Conservation (phyloP, 2,888 invertebrate genomes). For the Chironomus riparius region DNA sequence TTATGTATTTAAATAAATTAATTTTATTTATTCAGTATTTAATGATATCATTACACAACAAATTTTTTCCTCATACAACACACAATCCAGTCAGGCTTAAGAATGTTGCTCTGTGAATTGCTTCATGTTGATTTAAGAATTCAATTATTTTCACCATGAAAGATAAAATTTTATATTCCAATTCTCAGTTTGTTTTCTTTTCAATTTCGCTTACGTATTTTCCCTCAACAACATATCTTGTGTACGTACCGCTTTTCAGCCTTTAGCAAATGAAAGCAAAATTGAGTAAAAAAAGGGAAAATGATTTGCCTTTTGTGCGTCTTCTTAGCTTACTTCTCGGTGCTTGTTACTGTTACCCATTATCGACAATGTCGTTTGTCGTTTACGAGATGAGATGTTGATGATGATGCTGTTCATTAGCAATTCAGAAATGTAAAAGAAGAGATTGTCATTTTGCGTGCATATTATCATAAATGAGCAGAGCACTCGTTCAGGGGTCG, state of each 20-base stretch:
- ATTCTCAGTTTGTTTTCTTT: background rate
- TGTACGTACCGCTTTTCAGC: background rate
- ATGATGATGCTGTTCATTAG: background rate
- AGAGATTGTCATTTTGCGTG: background rate
- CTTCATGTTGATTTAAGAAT: slow-evolving; percentile 4
- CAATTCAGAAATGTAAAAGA: background rate
- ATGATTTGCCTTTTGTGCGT: background rate
- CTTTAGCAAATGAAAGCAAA: background rate
- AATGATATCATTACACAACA: slow-evolving; percentile 21
- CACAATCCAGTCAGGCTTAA: too few relatives aligned
- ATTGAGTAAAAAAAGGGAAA: background rate
- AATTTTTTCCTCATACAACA: background rate
- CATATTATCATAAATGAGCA: too few relatives aligned
- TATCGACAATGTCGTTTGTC: background rate
- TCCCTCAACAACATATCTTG: too few relatives aligned
- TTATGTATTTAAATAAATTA: background rate
- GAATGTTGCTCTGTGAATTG: background rate
- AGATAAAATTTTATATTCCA: background rate
- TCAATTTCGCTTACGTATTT: too few relatives aligned
- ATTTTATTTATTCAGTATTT: slow-evolving; percentile 18
- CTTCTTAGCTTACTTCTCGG: too few relatives aligned
- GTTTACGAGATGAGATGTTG: background rate
- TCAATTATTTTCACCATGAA: slow-evolving; percentile 17
- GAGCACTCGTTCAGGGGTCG: too few relatives aligned
- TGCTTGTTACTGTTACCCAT: background rate